These are phyloP conservation scores for Notodromas monacha DNA, from an alignment of 2,888 invertebrate species.

Conservation along the genomic window DNA sequence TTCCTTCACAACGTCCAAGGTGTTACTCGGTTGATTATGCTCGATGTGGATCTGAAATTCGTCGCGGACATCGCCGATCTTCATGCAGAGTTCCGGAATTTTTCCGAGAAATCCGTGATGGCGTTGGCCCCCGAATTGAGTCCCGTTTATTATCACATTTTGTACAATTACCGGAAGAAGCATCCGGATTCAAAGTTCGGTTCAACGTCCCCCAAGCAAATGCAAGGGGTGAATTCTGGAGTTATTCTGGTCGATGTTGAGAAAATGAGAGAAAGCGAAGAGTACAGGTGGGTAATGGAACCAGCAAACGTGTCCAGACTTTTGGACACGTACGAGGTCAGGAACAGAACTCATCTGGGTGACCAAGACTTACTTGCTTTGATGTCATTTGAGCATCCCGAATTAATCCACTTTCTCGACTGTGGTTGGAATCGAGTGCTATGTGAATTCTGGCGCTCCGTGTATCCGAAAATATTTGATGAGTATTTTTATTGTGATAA, in stretches of 20 bases:
- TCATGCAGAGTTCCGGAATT: constrained; percentile 30
- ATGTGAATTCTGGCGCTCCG: constrained; percentile 42
- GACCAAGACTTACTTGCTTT: constrained; percentile 51
- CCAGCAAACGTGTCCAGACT: background rate
- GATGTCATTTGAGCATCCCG: constrained; percentile 30
- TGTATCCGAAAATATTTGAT: constrained; percentile 25
- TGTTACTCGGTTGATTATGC: constrained; percentile 21
- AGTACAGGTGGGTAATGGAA: background rate
- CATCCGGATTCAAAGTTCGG: constrained; percentile 29
- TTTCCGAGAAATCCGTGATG: constrained; percentile 27
- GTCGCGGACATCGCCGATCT: constrained; percentile 29
- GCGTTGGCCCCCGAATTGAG: constrained; percentile 37
- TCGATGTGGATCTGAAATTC: constrained; percentile 45
- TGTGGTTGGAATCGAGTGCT: constrained; percentile 49
- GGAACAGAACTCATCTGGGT: constrained; percentile 40
- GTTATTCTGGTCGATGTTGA: constrained; percentile 34
- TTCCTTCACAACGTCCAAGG: constrained; percentile 34
- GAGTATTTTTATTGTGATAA: constrained; percentile 32
- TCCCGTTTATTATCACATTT: constrained; percentile 40
- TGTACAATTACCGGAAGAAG: constrained; percentile 28
- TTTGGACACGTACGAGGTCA: constrained; percentile 10
- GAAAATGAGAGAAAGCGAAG: constrained; percentile 20
- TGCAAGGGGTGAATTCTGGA: constrained; percentile 46
- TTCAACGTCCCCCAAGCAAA: constrained; percentile 19
- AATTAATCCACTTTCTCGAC: constrained; percentile 33